Conservation (phyloP, 2,888 invertebrate genomes). For the Ormyrus pomaceus region DNA sequence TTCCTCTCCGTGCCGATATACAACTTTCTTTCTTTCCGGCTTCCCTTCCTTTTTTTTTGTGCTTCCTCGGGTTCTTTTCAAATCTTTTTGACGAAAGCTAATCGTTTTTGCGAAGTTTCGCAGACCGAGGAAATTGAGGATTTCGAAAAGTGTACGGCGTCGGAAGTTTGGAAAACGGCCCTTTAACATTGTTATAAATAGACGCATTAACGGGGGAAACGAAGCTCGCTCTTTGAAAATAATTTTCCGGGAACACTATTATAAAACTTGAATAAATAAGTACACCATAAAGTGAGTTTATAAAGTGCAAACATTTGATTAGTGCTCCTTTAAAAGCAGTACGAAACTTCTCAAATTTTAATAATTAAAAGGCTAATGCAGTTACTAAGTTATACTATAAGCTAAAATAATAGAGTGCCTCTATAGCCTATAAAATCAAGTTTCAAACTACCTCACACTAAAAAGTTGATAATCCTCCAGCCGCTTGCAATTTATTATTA, state of each 20-base stretch:
- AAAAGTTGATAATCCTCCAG: no score
- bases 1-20: conserved; percentile 1
- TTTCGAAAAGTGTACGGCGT: no score
- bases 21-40: conserved; percentile 10
- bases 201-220: no score
- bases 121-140: no score
- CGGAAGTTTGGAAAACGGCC: no score
- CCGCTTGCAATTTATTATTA: no score
- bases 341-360: conserved; percentile 16
- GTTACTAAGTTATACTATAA: conserved; percentile 1
- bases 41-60: neutral
- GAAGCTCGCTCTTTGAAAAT: no score
- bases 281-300: conserved; percentile 3
- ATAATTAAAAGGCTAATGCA: conserved; percentile 24
- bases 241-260: no score
- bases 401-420: conserved; percentile 13
- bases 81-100: no score
- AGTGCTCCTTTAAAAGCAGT: neutral
- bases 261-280: no score
- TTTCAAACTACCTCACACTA: neutral
- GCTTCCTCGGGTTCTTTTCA: neutral
- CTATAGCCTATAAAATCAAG: neutral
- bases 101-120: no score
- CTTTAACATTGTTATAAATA: no score
- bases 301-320: conserved; percentile 13